A percentile compares a stretch with the other conserved stretches of the same genome.
Conservation (phyloP, 2,888 invertebrate species). For the Brachycybe producta region DNA sequence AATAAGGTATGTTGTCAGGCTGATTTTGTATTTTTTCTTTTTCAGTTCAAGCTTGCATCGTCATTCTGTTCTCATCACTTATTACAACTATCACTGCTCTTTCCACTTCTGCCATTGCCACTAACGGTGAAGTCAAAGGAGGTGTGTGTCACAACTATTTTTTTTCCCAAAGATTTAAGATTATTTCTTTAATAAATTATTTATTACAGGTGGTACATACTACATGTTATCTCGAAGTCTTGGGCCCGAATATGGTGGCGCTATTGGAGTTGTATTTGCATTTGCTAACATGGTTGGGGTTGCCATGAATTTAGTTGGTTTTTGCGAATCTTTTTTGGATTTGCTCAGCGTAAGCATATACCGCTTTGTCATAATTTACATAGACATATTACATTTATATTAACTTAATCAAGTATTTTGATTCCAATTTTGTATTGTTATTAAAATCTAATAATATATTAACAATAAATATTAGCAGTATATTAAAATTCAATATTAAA, state of each 20-base stretch:
- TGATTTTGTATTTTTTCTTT: slow-evolving; percentile 1
- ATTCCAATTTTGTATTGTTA: background rate
- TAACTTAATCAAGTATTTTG: background rate
- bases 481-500: background rate
- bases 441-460: background rate
- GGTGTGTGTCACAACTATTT: slow-evolving; percentile 43
- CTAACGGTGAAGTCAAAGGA: slow-evolving; percentile 97
- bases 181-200: slow-evolving; percentile 1
- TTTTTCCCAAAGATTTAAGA: background rate
- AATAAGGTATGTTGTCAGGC: too few species aligned
- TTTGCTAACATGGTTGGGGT: slow-evolving; percentile 47
- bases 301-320: slow-evolving; percentile 47
- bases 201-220: slow-evolving; percentile 30
- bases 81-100: slow-evolving; percentile 74
- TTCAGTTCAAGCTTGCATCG: slow-evolving; percentile 46
- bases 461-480: background rate
- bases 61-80: slow-evolving; percentile 66
- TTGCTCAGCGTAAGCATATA: slow-evolving; percentile 10
- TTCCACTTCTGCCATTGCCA: slow-evolving; percentile 49
- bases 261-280: slow-evolving; percentile 49
- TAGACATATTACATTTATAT: background rate
- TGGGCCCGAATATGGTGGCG: slow-evolving; percentile 46
- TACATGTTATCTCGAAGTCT: slow-evolving; percentile 34
- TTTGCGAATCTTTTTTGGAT: slow-evolving; percentile 34
- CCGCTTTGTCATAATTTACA: background rate